Evolutionary conservation across 2,113 vertebrate genomes (phyloP), one percentile per base, ranked within the genome.

Genomic region (Hydrolagus affinis): DNA sequence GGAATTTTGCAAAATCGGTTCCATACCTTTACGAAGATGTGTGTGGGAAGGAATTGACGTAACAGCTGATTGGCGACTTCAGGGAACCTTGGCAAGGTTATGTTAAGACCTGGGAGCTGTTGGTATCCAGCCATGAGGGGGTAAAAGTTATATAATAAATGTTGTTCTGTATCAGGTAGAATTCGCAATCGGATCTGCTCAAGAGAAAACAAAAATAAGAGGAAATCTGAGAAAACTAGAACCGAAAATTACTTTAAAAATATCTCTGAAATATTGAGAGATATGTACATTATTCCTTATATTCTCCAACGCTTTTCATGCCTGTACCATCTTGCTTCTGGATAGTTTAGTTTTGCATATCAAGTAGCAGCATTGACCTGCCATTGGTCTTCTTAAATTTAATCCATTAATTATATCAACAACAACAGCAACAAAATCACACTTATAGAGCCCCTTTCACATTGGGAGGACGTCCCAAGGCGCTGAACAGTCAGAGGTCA

Each of bases 71-170:
- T 93, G 62, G 94, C 94, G 89, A 95, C 91, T 86, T 86, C 89
- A 0, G 95, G 95, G 88, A 96, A 96, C 44, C 96, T 91, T 0
- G 96, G 88, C 87, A 99, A 87, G 87, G 89, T 95, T 85, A 99
- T 92, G 56, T 93, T 95, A 72, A 99, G 96, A 85, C 94, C 95
- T 0, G 98, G 98, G 44, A 99, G 92, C 85, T 92, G 96, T 86
- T 99, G 97, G 89, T 98, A 99, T 0, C 97, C 98, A 1, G 97
- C 97, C 96, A 97, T 98, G 75, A 99, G 94, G 1, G 98, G 98
- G 70, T 98, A 98, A 88, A 96, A 98, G 86, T 99, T 99, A 86
- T 98, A 99, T 0, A 98, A 70, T 94, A 99, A 96, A 85, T 98
- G 95, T 91, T 99, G 97, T 87, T 96, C 90, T 0, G 93, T 93